Base-by-base conservation (phyloP, 2,797 vertebrate genomes). In the Poliocrania exsul region DNA sequence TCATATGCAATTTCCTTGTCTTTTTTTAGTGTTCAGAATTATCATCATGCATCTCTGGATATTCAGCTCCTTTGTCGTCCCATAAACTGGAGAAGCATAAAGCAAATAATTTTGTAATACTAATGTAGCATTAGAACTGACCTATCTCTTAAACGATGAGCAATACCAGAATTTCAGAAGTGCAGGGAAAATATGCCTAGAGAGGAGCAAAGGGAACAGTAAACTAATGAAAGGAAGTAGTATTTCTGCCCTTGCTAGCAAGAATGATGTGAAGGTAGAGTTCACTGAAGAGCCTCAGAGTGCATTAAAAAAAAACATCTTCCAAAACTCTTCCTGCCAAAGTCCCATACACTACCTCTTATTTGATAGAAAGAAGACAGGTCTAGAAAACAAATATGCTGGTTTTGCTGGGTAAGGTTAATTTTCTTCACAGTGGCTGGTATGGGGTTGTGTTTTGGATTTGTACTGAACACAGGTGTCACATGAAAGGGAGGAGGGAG, bases 31-130 rank as follows among this genome's bases (percentile, higher is more conserved):
- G 4, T 51, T 77, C 24, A 72, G 13, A 93, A 46, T 29, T 46
- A 31, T 7, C 4, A 40, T 44, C 16, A 40, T 18, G 4, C 19
- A 24, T 58, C 11, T 20, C 31, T 66, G 8, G 11, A 62, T 69
- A 61, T 37, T 72, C 46, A 79, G 12, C 17, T 71, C 4, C 50
- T 47, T 56, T 72, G 5, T 72, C 21, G 73, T 26, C 28, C 49
- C 0, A 1, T 65, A 60, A 83, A 83, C 35, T 47, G 74, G 24
- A 74, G 13, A 2, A 72, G 0, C 1, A n/a, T 46, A 79, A 88
- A 47, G 13, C 9, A 88, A 93, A 58, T 73, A 78, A 65, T 92
- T 93, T 64, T 92, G n/a, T 50, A 75, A 54, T 8, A 5, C 31
- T 73, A 31, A 73, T 47, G 38, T 13, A 61, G n/a, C 28, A 46